A percentile compares a stretch with the other conserved stretches of the same genome.
phyloP scores from a whole-genome alignment of 2,113 vertebrate species.

The Origma solitaria region DNA sequence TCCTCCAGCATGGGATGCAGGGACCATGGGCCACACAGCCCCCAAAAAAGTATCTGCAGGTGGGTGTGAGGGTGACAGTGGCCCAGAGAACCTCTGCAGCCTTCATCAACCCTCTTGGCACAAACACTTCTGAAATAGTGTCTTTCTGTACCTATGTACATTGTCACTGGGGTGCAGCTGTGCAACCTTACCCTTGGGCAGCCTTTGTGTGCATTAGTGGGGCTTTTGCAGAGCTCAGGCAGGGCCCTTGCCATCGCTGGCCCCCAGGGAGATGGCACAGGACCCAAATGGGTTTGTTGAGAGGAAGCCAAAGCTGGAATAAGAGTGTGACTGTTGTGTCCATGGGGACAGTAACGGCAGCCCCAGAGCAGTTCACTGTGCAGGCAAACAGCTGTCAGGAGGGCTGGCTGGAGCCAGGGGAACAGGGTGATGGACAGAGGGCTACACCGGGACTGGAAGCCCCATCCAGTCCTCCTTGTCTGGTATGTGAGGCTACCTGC shows the following conservation, averaged over 20 bases:
- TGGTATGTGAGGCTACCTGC: not conserved
- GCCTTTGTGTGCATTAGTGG: fast-evolving
- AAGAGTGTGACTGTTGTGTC: not conserved
- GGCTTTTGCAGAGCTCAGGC: not conserved
- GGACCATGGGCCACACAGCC: not conserved
- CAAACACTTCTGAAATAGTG: not conserved
- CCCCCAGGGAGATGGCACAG: not conserved
- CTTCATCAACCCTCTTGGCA: not conserved
- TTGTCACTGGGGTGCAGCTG: not conserved
- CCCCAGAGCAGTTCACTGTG: not conserved
- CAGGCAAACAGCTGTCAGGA: not conserved
- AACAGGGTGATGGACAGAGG: not conserved
- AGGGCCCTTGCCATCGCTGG: not conserved
- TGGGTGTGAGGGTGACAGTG: not conserved
- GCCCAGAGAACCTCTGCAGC: not conserved
- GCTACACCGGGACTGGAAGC: not conserved
- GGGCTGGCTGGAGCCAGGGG: not conserved
- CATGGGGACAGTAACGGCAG: fast-evolving
- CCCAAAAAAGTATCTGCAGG: not conserved
- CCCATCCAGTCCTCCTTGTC: not conserved
- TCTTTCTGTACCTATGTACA: not conserved
- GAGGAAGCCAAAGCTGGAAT: not conserved
- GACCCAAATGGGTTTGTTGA: not conserved
- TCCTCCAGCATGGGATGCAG: not conserved
- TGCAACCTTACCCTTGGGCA: not conserved